phyloP scores from a whole-genome alignment of 1,140 invertebrate species.

The Brachionus rotundiformis region DNA sequence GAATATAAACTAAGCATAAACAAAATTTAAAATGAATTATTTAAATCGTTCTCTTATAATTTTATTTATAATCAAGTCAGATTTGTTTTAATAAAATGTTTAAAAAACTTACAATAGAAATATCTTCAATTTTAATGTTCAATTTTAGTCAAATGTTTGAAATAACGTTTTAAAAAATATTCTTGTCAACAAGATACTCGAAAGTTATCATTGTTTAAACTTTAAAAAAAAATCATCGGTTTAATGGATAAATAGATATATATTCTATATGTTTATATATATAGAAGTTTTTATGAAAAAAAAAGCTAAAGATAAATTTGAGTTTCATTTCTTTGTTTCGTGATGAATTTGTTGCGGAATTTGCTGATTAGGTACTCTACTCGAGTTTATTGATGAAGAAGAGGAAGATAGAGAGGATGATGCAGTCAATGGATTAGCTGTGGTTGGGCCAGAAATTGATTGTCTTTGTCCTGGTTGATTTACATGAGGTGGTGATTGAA shows the following conservation, averaged over 20 bases:
- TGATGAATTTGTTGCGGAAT: neutral
- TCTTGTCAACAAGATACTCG: neutral
- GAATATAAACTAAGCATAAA: too few species aligned
- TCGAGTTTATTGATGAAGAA: constrained; percentile 46
- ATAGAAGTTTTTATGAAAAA: too few species aligned
- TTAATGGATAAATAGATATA: neutral
- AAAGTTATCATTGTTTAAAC: neutral
- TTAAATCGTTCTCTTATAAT: too few species aligned
- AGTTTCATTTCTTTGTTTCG: neutral
- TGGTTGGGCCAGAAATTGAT: neutral
- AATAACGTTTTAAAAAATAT: too few species aligned
- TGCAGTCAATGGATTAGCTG: constrained; percentile 2
- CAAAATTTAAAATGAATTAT: too few species aligned
- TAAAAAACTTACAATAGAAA: neutral
- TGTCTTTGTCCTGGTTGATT: constrained; percentile 17
- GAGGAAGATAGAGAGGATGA: constrained; percentile 41
- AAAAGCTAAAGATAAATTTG: neutral
- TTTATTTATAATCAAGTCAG: too few species aligned
- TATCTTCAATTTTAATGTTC: neutral
- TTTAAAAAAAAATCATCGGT: neutral
- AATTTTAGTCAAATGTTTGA: neutral
- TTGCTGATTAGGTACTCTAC: neutral
- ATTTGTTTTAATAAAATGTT: too few species aligned
- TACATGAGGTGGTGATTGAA: constrained; percentile 17
- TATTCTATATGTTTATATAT: too few species aligned